phyloP scores from a whole-genome alignment of 92 coral and sea anemone genomes.

The Paragorgia papillata region DNA sequence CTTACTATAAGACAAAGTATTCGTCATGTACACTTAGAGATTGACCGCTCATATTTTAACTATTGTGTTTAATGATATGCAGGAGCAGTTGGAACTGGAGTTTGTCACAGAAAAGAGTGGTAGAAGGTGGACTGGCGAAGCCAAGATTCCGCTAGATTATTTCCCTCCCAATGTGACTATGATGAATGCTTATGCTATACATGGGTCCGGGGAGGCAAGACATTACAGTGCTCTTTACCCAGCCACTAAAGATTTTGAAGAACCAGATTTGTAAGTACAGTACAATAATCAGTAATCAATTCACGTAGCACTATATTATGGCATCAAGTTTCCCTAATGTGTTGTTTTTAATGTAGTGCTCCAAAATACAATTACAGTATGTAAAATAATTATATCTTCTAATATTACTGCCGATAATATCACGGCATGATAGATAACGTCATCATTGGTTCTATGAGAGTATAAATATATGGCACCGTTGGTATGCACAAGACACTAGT shows the following conservation, averaged over 20 bases:
- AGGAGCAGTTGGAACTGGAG: slow-evolving; percentile 78
- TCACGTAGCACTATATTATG: background rate
- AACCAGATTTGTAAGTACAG: slow-evolving; percentile 91
- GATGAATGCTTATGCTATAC: slow-evolving; percentile 93
- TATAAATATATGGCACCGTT: too few species aligned
- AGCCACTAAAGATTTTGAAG: slow-evolving; percentile 62
- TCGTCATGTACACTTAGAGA: too few species aligned
- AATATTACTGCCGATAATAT: too few species aligned
- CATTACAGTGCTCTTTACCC: slow-evolving; percentile 91
- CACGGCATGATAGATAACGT: too few species aligned
- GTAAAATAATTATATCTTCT: too few species aligned
- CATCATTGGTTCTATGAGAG: too few species aligned
- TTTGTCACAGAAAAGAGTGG: slow-evolving; percentile 58
- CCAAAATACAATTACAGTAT: too few species aligned
- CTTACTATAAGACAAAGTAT: too few species aligned
- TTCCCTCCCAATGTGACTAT: slow-evolving; percentile 82
- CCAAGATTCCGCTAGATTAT: slow-evolving; percentile 78
- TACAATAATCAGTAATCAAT: background rate
- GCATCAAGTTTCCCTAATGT: background rate
- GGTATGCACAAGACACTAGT: too few species aligned
- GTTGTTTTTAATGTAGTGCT: too few species aligned
- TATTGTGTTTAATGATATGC: too few species aligned
- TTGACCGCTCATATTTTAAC: too few species aligned
- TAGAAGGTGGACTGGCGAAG: slow-evolving; percentile 77
- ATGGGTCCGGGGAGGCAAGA: slow-evolving; percentile 77